These are phyloP conservation scores for Terrapene triunguis DNA, from an alignment of 2,113 vertebrate species.

Conservation along the genomic window DNA sequence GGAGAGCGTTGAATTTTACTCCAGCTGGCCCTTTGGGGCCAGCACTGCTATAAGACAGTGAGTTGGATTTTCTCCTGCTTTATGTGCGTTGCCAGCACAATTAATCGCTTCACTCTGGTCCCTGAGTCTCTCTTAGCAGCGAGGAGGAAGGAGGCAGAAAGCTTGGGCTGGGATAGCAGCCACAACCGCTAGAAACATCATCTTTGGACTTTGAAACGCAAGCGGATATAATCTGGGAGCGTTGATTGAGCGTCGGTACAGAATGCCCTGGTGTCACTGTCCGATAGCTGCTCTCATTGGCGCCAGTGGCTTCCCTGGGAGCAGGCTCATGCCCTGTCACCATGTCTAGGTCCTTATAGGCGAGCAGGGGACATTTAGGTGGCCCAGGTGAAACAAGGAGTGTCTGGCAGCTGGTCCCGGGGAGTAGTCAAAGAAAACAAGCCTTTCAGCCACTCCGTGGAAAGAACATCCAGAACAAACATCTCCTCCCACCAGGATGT, in stretches of 20 bases:
- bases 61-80: not conserved
- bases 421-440: not conserved
- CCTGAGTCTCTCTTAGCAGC: not conserved
- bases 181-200: not conserved
- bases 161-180: rapidly evolving
- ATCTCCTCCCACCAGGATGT: not conserved
- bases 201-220: not conserved
- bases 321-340: not conserved
- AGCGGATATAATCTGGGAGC: not conserved
- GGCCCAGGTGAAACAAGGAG: not conserved
- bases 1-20: not conserved
- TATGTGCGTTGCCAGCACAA: not conserved
- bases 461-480: constrained; percentile 17
- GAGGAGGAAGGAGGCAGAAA: not conserved
- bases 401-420: not conserved
- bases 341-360: not conserved
- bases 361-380: not conserved
- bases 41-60: not conserved
- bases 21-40: not conserved
- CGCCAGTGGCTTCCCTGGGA: not conserved
- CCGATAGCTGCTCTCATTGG: not conserved
- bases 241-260: not conserved
- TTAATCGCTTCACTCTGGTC: not conserved
- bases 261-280: not conserved
- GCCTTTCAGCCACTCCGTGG: not conserved